Base-by-base conservation (phyloP, 2,113 vertebrate genomes). In the Centropus bengalensis region DNA sequence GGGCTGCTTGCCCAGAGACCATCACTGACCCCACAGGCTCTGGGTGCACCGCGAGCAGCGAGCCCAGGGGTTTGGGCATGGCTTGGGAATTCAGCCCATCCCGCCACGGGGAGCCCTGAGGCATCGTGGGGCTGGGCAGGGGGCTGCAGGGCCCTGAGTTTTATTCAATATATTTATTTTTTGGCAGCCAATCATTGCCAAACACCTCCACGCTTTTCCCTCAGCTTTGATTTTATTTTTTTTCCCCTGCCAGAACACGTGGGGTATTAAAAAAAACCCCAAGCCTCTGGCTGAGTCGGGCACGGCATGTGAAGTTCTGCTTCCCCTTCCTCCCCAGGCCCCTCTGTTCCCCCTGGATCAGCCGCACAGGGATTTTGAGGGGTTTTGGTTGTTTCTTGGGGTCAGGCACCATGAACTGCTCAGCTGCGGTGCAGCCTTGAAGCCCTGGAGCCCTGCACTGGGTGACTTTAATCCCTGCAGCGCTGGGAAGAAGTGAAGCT, bases 401-500 rank as follows among this genome's bases (percentile, higher is more conserved):
- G 9, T 28, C 47, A 36, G 4, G 24, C 54, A 90, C 5, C 42
- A 38, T 75, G 16, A 40, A 27, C 59, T 56, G 68, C 14, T 23
- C 19, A 32, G 64, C 26, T 5, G 3, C 1, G 4, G 23, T 19
- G 9, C 36, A 18, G 51, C 24, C 24, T 23, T 8, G 5, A 20
- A 71, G 59, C 28, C 32, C 17, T 1, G 3, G 10, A 9, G 12
- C 47, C 47, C 47, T 49, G 47, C 47, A 9, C 47, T 49, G 47
- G 47, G 47, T 49, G 21, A 19, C 47, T 49, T 49, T 20, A 18
- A 49, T 49, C 47, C 47, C 47, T 49, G 47, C 47, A 49, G 47
- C 20, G 21, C 47, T 49, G 47, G 8, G 51, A 52, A 51, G 92
- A 94, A 95, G 86, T 66, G 94, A 96, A 96, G 94, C 93, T 62